Percentiles rank a stretch among this genome's conserved stretches.
These are phyloP conservation scores for Bombus polaris DNA, from an alignment of 1,140 invertebrate species.

Conservation along the genomic window DNA sequence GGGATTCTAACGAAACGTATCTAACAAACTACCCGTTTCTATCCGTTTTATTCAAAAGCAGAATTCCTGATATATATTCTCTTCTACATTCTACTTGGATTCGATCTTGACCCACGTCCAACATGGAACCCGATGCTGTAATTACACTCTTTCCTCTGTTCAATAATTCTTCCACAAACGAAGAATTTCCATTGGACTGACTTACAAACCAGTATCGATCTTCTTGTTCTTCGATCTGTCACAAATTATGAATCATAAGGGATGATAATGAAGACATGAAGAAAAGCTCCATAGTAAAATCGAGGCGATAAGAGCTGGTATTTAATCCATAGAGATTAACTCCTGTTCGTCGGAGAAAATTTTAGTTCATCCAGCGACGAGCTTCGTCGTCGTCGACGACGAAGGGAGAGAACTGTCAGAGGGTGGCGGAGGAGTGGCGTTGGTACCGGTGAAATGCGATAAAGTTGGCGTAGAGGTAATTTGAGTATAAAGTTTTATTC, in stretches of 20 bases:
- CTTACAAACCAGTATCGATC: background rate
- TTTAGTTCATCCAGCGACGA: slow-evolving; percentile 36
- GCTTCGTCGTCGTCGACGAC: slow-evolving; percentile 17
- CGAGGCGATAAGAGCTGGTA: background rate
- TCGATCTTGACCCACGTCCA: background rate
- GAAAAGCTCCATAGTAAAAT: background rate
- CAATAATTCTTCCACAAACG: background rate
- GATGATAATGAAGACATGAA: background rate
- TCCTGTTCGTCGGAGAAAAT: slow-evolving; percentile 41
- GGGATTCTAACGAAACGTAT: too few relatives aligned
- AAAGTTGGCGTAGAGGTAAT: slow-evolving; percentile 82
- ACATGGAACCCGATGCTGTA: background rate
- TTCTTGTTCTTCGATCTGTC: too few relatives aligned
- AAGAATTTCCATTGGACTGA: too few relatives aligned
- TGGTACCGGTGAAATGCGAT: slow-evolving; percentile 75
- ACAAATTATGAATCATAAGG: too few relatives aligned
- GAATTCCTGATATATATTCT: background rate
- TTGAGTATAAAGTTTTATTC: slow-evolving; percentile 83
- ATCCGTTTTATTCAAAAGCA: too few relatives aligned
- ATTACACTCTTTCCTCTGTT: background rate
- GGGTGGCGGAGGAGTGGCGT: slow-evolving; percentile 24
- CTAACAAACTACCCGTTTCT: too few relatives aligned
- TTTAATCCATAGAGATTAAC: slow-evolving; percentile 56
- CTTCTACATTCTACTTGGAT: background rate
- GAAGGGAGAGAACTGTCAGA: slow-evolving; percentile 39